Evolutionary conservation across 2,797 vertebrate species (phyloP), one percentile per base, ranked within the genome.

Genomic region (Kryptolebias ocellatus): DNA sequence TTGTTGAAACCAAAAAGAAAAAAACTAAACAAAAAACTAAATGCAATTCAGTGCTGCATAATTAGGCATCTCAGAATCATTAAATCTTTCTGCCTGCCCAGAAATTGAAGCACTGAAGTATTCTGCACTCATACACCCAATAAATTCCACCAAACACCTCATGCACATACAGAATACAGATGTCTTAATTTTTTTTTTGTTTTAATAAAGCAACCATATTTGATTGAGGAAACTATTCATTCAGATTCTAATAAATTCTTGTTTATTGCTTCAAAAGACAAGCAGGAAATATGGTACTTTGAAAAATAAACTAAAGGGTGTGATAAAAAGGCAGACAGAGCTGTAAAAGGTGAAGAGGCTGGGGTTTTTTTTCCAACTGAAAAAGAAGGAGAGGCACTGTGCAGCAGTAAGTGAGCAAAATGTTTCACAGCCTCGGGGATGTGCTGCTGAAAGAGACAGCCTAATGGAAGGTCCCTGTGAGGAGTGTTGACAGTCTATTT

Each of bases 381-480:
- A 31, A 46, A 67, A 67, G 31, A 39, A 60, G 52, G 6, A 51
- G 34, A 62, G 9, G 44, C 31, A 61, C n/a, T 53, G 60, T n/a
- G 70, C 78, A 68, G 84, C 87, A 17, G 24, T 39, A 1, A 47
- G 7, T 53, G 55, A 67, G 44, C 58, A 53, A 15, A 59, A 34
- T 67, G 58, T 29, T 53, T 63, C 44, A 45, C 46, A 14, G 57
- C 45, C 89, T 84, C 66, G 46, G 81, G 85, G 80, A 53, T 72
- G 82, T 82, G 78, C 74, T 68, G 70, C 79, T 80, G 86, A 89
- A 86, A 85, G 83, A 92, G 87, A 87, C 78, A 86, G 84, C 71
- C 83, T 92, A 92, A 92, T 91, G 86, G 87, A 90, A 81, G 81
- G 80, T 89, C 87, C 81, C 83, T 81, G 66, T 80, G 84, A 85